Conservation (phyloP, 1,140 invertebrate genomes). For the Bathynomus jamesi region DNA sequence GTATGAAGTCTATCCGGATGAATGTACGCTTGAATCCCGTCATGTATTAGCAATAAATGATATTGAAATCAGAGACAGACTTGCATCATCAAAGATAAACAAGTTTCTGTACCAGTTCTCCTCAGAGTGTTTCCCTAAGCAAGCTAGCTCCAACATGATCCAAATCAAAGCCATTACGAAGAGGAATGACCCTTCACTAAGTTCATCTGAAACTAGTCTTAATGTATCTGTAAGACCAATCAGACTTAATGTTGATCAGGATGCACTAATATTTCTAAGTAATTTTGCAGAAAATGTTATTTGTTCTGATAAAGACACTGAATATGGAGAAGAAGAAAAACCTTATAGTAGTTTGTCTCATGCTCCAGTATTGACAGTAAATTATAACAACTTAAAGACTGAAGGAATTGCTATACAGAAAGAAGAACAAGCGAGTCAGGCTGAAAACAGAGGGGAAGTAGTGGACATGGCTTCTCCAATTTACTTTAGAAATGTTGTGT, state of each 20-base stretch:
- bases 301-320: slow-evolving; percentile 42
- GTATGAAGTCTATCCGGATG: slow-evolving; percentile 76
- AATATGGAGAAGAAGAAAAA: slow-evolving; percentile 36
- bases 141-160: slow-evolving; percentile 81
- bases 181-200: slow-evolving; percentile 16
- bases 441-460: slow-evolving; percentile 10
- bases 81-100: slow-evolving; percentile 82
- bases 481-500: slow-evolving; percentile 43
- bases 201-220: slow-evolving; percentile 25
- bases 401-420: no score
- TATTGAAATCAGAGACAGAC: slow-evolving; percentile 77
- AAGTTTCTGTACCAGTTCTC: slow-evolving; percentile 89
- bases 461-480: slow-evolving; percentile 15
- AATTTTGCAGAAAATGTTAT: slow-evolving; percentile 66
- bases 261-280: slow-evolving; percentile 79
- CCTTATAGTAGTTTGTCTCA: background rate
- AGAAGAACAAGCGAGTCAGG: background rate
- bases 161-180: slow-evolving; percentile 36
- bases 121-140: slow-evolving; percentile 65
- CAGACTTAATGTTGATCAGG: slow-evolving; percentile 89
- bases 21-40: slow-evolving; percentile 64
- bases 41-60: slow-evolving; percentile 80
- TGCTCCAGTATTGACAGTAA: background rate
- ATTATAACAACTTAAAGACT: background rate
- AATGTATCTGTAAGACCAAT: slow-evolving; percentile 73